Evolutionary conservation across 2,113 vertebrate species (phyloP), one percentile per base, ranked within the genome.

Genomic region (Ophthalmolycus amberensis): DNA sequence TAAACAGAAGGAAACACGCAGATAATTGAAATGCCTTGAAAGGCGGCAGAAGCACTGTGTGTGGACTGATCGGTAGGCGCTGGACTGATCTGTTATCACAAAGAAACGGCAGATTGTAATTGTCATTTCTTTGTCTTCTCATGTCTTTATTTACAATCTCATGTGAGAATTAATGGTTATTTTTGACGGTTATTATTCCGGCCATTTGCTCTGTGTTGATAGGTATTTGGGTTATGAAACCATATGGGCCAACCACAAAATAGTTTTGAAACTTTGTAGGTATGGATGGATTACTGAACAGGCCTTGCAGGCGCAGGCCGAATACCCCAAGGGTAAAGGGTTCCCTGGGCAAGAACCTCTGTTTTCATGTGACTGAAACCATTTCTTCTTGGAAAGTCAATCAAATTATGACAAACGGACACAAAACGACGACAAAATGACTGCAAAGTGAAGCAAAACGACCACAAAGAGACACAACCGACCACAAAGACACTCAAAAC

Each of bases 21-120:
- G 22, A 54, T 15, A 62, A n/a, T 38, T n/a, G 2, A n/a, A 44
- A 75, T 37, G 10, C 18, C 79, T 76, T 76, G 34, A 50, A 59
- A 58, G 27, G 37, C 22, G 10, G 5, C 8, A 42, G 20, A 46
- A 58, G 60, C 20, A 65, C 46, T 76, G 16, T 67, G 38, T 22
- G 14, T 44, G 48, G 25, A 38, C 5, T 42, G 44, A 62, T 42
- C 56, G 46, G 1, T 25, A 18, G 46, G 16, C 38, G 18, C 80
- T 63, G 5, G 16, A 71, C 38, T 15, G 10, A 42, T 69, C 20
- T 58, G 9, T 52, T 44, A 52, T n/a, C 27, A 62, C 2, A 59
- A 34, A 37, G 66, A 65, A 37, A 25, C 14, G 25, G 9, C 42
- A n/a, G 18, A 71, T 44, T 46, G 38, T 48, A 58, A 59, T 29